Evolutionary conservation across 1,140 invertebrate species (phyloP).

Genomic region (Argopecten irradians): DNA sequence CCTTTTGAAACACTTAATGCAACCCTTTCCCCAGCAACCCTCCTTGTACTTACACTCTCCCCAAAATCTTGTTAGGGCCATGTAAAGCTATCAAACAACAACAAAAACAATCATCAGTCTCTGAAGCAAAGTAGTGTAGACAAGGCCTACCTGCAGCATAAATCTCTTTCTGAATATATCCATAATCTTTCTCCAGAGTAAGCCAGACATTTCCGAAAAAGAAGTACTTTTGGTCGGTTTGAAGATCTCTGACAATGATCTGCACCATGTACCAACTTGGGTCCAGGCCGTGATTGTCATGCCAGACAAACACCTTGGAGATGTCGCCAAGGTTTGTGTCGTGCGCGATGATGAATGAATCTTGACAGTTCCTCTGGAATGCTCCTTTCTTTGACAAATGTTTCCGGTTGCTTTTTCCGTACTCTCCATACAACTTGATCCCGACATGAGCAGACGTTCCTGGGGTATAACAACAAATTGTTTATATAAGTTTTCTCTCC

Average conservation of each 20-base stretch:
- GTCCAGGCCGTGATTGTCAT: constrained; percentile 71
- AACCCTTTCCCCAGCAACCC: no score
- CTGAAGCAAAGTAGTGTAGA: neutral
- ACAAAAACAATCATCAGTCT: neutral
- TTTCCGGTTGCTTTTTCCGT: constrained; percentile 62
- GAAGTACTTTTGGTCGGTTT: constrained; percentile 64
- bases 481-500: neutral
- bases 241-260: constrained; percentile 66
- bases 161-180: constrained; percentile 67
- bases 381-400: constrained; percentile 66
- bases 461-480: constrained; percentile 32
- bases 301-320: constrained; percentile 68
- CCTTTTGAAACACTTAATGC: no score
- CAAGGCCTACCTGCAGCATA: constrained; percentile 59
- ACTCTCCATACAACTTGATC: constrained; percentile 67
- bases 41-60: no score
- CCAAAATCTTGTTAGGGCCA: no score
- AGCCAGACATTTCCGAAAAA: constrained; percentile 70
- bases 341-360: constrained; percentile 68
- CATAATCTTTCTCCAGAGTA: constrained; percentile 64
- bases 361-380: constrained; percentile 68
- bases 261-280: constrained; percentile 71
- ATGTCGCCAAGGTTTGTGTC: constrained; percentile 67
- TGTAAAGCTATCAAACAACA: neutral
- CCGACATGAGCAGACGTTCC: constrained; percentile 72